Evolutionary conservation across 2,797 vertebrate genomes (phyloP), one percentile per base, ranked within the genome.

Genomic region (Pangasius krempfi): DNA sequence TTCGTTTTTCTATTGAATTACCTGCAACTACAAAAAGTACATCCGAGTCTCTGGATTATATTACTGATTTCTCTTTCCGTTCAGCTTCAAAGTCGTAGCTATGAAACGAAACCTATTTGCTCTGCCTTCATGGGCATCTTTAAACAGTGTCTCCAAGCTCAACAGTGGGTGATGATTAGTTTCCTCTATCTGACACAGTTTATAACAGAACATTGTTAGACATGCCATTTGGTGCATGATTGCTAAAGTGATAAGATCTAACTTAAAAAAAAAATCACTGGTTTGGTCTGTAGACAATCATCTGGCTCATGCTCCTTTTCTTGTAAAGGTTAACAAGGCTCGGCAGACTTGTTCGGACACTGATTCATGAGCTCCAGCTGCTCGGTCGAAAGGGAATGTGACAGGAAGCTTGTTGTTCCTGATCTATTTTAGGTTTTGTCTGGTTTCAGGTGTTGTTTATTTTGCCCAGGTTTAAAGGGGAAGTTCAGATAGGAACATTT

Each of bases 341-440:
- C 54, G 30, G 54, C 54, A 20, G 50, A 40, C 25, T 58, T 86
- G 88, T 62, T 86, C 54, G 12, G 76, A 54, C 50, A 30, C 54
- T 86, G 75, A 82, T 82, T 86, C 76, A 82, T 75, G 78, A 86
- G 75, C 78, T 89, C 64, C 76, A 82, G 52, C 84, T 81, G 84
- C 84, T 82, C 54, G n/a, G 75, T 60, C 6, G 25, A 86, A 82
- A 50, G 78, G 47, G 37, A 82, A 78, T 33, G 84, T 72, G 52
- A 88, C 18, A 27, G 27, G 62, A 54, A 52, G 52, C 54, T 64
- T 80, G 60, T 85, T 85, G 62, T 27, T 79, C 33, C 54, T 86
- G 60, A 33, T 76, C 40, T 88, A 66, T 88, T 84, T 88, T 85
- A 79, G 68, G 5, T 33, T 52, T 27, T 18, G 16, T 33, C n/a